A percentile compares a stretch with the other conserved stretches of the same genome.
Conservation (phyloP, 2,797 vertebrate genomes). For the Tragopan temminckii region DNA sequence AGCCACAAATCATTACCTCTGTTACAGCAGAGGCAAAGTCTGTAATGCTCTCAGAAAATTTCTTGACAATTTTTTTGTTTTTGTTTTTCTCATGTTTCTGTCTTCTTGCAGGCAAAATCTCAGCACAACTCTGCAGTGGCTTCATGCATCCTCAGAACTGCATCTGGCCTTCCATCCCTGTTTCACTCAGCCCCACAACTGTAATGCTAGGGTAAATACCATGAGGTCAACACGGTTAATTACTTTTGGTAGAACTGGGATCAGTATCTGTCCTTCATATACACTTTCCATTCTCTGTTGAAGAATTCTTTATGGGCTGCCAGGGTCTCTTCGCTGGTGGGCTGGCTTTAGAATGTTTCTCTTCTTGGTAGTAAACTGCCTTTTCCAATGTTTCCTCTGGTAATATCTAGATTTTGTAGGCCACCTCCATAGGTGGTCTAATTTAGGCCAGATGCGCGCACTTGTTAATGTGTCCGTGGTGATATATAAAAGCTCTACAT, state of each 20-base stretch:
- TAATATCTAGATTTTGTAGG: constrained; percentile 58
- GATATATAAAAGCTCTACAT: constrained; percentile 59
- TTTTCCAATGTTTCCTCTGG: constrained; percentile 41
- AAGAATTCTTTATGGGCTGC: constrained; percentile 54
- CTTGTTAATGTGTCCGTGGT: constrained; percentile 47
- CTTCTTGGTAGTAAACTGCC: constrained; percentile 52
- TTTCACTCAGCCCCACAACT: not conserved
- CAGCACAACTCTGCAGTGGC: not conserved
- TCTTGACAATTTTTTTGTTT: not conserved
- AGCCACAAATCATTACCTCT: not conserved
- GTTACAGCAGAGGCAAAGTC: not conserved
- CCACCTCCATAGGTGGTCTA: constrained; percentile 75
- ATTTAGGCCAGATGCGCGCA: constrained; percentile 69
- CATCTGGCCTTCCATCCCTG: not conserved
- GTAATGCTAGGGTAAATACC: not conserved
- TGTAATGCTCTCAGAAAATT: not conserved
- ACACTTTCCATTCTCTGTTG: not conserved
- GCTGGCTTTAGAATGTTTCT: constrained; percentile 46
- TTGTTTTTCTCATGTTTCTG: not conserved
- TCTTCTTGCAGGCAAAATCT: not conserved
- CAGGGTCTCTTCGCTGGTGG: constrained; percentile 46
- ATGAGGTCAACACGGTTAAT: not conserved
- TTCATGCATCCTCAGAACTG: not conserved
- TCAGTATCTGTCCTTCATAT: not conserved
- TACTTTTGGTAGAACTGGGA: not conserved